Conservation (phyloP, 2,888 invertebrate species). For the Hypselothyrea guttata region DNA sequence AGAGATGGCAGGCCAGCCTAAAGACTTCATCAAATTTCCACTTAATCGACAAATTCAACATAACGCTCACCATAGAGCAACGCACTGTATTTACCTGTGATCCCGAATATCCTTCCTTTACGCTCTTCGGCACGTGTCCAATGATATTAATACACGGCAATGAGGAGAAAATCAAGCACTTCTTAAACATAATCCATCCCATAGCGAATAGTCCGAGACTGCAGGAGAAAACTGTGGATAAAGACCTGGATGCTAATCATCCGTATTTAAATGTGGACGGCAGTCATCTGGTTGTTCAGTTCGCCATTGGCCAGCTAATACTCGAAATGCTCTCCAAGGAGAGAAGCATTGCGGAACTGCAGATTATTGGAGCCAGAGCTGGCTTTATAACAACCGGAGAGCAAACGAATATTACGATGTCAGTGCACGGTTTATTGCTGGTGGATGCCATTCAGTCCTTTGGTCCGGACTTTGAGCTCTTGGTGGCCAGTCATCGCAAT, state of each 20-base stretch:
- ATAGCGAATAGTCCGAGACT: conserved; percentile 47
- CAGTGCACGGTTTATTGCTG: conserved; percentile 94
- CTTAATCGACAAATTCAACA: conserved; percentile 91
- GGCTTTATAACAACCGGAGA: conserved; percentile 88
- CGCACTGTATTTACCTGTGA: conserved; percentile 91
- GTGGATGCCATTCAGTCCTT: conserved; percentile 98
- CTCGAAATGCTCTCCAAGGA: conserved; percentile 93
- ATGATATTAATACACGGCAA: conserved; percentile 94
- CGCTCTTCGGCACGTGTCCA: conserved; percentile 92
- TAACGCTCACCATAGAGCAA: conserved; percentile 88
- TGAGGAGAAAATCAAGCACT: conserved; percentile 91
- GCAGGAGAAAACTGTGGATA: conserved; percentile 28
- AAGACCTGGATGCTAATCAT: conserved; percentile 1
- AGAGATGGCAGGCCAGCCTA: conserved; percentile 93
- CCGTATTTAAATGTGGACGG: conserved; percentile 81
- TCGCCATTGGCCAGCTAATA: conserved; percentile 93
- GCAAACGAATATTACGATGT: conserved; percentile 90
- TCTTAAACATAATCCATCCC: conserved; percentile 83
- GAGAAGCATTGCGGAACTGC: conserved; percentile 95
- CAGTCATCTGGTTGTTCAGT: conserved; percentile 89
- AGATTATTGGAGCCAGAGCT: conserved; percentile 93
- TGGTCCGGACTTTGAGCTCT: conserved; percentile 96
- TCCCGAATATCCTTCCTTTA: conserved; percentile 93
- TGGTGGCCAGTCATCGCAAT: conserved; percentile 97
- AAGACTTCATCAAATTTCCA: conserved; percentile 93